These are phyloP conservation scores for Apotomis betuletana DNA, from an alignment of 2,888 invertebrate species.

Conservation along the genomic window DNA sequence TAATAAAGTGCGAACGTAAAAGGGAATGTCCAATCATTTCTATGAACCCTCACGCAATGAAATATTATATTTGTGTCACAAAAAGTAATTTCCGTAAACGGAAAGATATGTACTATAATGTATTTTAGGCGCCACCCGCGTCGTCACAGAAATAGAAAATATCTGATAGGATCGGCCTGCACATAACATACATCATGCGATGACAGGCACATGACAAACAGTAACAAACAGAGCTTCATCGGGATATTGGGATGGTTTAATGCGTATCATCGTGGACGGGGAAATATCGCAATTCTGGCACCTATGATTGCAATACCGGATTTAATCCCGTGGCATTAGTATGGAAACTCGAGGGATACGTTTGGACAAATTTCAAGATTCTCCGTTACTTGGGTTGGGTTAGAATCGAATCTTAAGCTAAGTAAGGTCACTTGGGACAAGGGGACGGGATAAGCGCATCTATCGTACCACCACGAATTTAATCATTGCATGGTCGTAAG, in stretches of 20 bases:
- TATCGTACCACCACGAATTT: too few species aligned
- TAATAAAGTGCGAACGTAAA: neutral
- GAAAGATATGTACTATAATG: conserved; percentile 68
- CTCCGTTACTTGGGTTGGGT: too few species aligned
- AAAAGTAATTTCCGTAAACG: conserved; percentile 55
- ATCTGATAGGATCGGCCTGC: conserved; percentile 63
- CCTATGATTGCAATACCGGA: conserved; percentile 15
- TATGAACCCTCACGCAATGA: conserved; percentile 11
- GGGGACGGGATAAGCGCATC: too few species aligned
- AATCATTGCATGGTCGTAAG: too few species aligned
- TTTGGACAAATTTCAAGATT: neutral
- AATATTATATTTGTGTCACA: conserved; percentile 35
- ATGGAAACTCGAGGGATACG: neutral
- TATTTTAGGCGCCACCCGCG: conserved; percentile 67
- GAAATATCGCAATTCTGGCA: conserved; percentile 17
- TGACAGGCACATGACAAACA: conserved; percentile 65
- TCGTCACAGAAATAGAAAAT: conserved; percentile 75
- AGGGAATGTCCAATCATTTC: neutral
- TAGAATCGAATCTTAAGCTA: too few species aligned
- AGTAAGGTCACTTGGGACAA: too few species aligned
- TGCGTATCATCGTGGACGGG: conserved; percentile 42
- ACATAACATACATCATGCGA: conserved; percentile 66
- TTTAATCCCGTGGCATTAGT: conserved; percentile 8
- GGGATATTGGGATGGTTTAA: conserved; percentile 50
- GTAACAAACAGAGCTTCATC: conserved; percentile 56